Percentiles rank a stretch among this genome's conserved stretches.
Conservation (phyloP, 2,888 invertebrate genomes). For the Drosophila robusta region DNA sequence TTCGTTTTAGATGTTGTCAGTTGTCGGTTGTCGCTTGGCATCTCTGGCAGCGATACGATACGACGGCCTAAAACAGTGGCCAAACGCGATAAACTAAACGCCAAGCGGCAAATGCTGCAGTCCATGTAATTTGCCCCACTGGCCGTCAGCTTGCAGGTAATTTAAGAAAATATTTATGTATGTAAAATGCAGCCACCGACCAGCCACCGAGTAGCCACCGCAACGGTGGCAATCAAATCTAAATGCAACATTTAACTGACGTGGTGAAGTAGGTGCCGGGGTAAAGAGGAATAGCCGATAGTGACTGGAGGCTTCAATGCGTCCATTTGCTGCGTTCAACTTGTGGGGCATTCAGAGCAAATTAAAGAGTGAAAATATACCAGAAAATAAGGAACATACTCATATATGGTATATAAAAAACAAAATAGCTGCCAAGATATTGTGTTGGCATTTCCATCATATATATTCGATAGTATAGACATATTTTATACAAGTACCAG, state of each 20-base stretch:
- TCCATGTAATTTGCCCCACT: constrained; percentile 68
- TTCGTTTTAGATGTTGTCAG: constrained; percentile 57
- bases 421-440: no score
- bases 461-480: no score
- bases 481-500: no score
- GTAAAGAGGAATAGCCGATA: constrained; percentile 1
- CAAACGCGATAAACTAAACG: constrained; percentile 69
- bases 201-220: constrained; percentile 20
- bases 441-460: no score
- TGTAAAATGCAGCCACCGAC: constrained; percentile 37
- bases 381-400: no score
- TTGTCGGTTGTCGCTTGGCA: constrained; percentile 48
- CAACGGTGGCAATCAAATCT: constrained; percentile 67
- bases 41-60: constrained; percentile 32
- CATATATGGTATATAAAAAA: no score
- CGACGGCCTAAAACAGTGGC: constrained; percentile 61
- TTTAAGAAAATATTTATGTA: constrained; percentile 43
- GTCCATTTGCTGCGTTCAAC: constrained; percentile 30
- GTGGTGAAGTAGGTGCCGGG: constrained; percentile 8
- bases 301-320: constrained; percentile 30
- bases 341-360: constrained; percentile 36
- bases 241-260: constrained; percentile 60
- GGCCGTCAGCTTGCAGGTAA: constrained; percentile 32
- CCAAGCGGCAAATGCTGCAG: constrained; percentile 47
- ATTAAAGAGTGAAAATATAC: constrained; percentile 8